Evolutionary conservation across 2,113 vertebrate genomes (phyloP), one percentile per base, ranked within the genome.

Genomic region (Engraulis encrasicolus): DNA sequence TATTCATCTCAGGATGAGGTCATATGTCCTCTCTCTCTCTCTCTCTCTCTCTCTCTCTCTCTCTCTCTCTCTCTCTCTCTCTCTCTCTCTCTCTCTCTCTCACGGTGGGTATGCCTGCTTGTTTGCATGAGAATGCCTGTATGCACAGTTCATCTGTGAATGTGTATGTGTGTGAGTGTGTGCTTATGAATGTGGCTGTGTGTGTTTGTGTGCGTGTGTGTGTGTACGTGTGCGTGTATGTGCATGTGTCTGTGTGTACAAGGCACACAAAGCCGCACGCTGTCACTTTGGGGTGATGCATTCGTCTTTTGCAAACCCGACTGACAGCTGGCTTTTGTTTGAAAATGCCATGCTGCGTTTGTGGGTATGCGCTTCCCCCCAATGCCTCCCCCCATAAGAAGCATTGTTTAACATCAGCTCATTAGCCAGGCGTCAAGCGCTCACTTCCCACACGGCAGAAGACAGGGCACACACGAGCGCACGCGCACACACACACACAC

Each of bases 381-480:
- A 79, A 71, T 81, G 85, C 83, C 54, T 79, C 79, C 87, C n/a
- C n/a, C n/a, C n/a, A n/a, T n/a, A n/a, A 74, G 61, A 66, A 11
- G 27, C 58, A 71, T 50, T 85, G 87, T 84, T 78, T 80, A 86
- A 83, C 82, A 52, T 79, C 84, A 87, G 82, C 88, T 89, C 87
- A 89, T 94, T 90, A 92, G 89, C 90, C 88, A 93, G 91, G 91
- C 90, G 91, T 92, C 86, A 88, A 81, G 79, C 11, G 11, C 66
- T 40, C 2, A 66, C 81, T 85, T 89, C 84, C 88, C 89, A 93
- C 87, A 92, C 87, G 84, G 87, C 79, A 84, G 66, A 54, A 83
- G 90, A 92, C 90, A 90, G 87, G 49, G 34, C 20, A 58, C 1
- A 23, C 1, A 23, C 17, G 23, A 6, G 23, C 17, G 23, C 54